A percentile compares a stretch with the other conserved stretches of the same genome.
These are phyloP conservation scores for Hippolais icterina DNA, from an alignment of 2,113 vertebrate species.

Conservation along the genomic window DNA sequence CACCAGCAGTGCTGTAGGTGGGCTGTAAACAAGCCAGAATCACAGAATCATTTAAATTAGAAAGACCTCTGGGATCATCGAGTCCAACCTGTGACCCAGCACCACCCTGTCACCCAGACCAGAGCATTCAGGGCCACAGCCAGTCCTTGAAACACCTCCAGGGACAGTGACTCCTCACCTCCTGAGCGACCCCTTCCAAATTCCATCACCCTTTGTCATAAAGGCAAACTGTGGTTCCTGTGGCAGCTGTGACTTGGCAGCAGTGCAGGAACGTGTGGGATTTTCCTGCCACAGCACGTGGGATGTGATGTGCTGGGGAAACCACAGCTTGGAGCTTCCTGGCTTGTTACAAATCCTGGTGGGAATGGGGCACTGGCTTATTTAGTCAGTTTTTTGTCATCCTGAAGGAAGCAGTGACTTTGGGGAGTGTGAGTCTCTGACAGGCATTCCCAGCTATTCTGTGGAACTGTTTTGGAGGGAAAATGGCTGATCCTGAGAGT, in stretches of 20 bases:
- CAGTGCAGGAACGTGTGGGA: fast-evolving
- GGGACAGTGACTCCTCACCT: not conserved
- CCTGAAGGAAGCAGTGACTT: not conserved
- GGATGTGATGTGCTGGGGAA: not conserved
- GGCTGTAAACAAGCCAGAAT: not conserved
- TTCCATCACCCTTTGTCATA: not conserved
- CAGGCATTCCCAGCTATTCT: not conserved
- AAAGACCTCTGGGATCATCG: not conserved
- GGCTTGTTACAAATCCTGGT: not conserved
- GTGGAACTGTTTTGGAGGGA: not conserved
- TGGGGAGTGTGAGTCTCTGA: not conserved
- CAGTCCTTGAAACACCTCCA: not conserved
- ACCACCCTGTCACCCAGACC: not conserved
- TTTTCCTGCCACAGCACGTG: not conserved
- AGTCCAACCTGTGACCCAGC: not conserved
- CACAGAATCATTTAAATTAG: not conserved
- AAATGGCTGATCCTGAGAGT: not conserved
- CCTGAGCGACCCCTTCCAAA: not conserved
- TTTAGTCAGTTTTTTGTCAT: not conserved
- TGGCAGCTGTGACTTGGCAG: not conserved
- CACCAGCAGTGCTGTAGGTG: not conserved
- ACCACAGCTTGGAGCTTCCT: not conserved
- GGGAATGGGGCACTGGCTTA: not conserved
- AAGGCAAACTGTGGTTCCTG: not conserved
- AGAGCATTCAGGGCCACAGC: not conserved